phyloP scores from a whole-genome alignment of 1,140 invertebrate species.

The Lerema accius region DNA sequence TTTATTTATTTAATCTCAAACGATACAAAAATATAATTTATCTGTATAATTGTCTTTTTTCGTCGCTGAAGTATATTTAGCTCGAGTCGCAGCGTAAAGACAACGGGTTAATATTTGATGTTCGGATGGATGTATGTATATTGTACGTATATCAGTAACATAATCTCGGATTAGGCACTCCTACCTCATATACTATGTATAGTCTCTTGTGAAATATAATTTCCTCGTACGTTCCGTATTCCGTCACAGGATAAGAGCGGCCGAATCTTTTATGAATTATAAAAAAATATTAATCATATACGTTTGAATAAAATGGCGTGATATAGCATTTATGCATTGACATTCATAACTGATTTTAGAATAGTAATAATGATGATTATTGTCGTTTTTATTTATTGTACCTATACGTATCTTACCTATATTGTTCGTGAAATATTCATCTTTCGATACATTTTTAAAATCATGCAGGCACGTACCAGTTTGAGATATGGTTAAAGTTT shows the following conservation, averaged over 20 bases:
- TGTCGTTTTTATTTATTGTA: no score
- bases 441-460: no score
- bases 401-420: no score
- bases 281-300: no score
- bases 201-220: constrained; percentile 21
- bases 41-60: not conserved
- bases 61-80: not conserved
- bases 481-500: no score
- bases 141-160: constrained; percentile 4
- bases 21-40: not conserved
- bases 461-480: no score
- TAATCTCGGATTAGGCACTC: constrained; percentile 20
- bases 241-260: constrained; percentile 10
- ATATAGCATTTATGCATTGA: no score
- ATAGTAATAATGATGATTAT: no score
- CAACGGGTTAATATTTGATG: not conserved
- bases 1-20: not conserved
- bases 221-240: constrained; percentile 14
- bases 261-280: not conserved
- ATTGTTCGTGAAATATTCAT: no score
- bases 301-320: no score
- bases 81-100: not conserved
- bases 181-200: constrained; percentile 14
- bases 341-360: no score
- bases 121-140: not conserved